phyloP scores from a whole-genome alignment of 2,797 vertebrate species.

The Erethizon dorsatum region DNA sequence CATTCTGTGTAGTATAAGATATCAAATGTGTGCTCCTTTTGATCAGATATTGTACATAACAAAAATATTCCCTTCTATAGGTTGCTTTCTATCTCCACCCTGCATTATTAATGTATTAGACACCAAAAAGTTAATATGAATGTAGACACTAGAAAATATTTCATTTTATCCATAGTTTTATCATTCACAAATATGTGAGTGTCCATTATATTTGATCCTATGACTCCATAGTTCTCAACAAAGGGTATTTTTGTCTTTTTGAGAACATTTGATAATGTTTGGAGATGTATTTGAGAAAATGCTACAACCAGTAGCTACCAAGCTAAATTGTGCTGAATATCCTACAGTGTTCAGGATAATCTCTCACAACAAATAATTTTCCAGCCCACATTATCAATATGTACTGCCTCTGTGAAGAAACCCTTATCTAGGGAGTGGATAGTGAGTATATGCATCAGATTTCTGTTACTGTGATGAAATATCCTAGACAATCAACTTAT shows the following conservation, averaged over 20 bases:
- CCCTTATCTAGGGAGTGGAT: neutral
- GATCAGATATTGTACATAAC: neutral
- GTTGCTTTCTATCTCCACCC: neutral
- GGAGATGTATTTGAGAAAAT: neutral
- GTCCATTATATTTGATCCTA: neutral
- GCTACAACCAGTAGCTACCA: neutral
- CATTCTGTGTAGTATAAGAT: neutral
- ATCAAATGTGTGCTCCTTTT: neutral
- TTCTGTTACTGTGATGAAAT: neutral
- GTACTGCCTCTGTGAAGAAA: neutral
- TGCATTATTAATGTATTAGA: neutral
- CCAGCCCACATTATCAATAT: neutral
- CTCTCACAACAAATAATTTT: neutral
- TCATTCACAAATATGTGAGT: conserved; percentile 5
- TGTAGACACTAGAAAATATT: neutral
- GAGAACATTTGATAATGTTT: neutral
- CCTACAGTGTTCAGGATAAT: neutral
- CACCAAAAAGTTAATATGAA: neutral
- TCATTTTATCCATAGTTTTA: neutral
- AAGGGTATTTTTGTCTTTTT: neutral
- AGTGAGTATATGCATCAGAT: neutral
- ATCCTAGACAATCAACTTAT: neutral
- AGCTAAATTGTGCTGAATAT: neutral
- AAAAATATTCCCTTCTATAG: neutral
- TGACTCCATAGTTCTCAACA: neutral